These are phyloP conservation scores for Bibio marci DNA, from an alignment of 2,888 invertebrate species.

Conservation along the genomic window DNA sequence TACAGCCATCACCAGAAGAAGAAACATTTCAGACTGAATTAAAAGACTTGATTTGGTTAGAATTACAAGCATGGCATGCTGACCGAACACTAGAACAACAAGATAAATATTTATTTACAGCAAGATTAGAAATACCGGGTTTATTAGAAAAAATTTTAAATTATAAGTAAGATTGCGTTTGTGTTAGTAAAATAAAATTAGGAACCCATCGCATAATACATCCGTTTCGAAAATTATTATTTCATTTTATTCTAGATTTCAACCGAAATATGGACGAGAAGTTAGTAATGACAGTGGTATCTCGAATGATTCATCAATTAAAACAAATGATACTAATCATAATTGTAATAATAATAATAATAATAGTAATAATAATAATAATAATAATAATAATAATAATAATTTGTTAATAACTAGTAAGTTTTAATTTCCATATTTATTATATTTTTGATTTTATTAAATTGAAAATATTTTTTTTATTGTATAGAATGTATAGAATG, in stretches of 20 bases:
- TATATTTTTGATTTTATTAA: background rate
- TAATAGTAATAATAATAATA: too few species aligned
- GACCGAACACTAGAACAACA: slow-evolving; percentile 59
- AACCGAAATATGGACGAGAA: slow-evolving; percentile 20
- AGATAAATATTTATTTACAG: slow-evolving; percentile 56
- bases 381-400: too few species aligned
- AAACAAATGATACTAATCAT: background rate
- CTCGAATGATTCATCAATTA: background rate
- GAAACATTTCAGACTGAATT: slow-evolving; percentile 75
- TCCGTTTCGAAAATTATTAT: background rate
- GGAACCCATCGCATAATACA: background rate
- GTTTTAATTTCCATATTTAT: background rate
- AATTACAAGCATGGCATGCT: slow-evolving; percentile 69
- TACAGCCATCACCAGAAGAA: slow-evolving; percentile 51
- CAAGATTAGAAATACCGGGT: slow-evolving; percentile 50
- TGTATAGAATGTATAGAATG: slow-evolving; percentile 39
- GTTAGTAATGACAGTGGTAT: slow-evolving; percentile 25
- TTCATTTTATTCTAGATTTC: slow-evolving; percentile 13
- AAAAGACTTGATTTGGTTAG: slow-evolving; percentile 82
- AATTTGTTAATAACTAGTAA: too few species aligned
- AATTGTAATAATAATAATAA: too few species aligned
- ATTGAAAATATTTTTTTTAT: background rate
- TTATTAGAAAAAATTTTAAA: slow-evolving; percentile 58
- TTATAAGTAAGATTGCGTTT: slow-evolving; percentile 38
- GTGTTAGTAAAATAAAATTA: slow-evolving; percentile 2